Conservation (phyloP, 2,797 vertebrate species). For the Emydoidea blandingii region DNA sequence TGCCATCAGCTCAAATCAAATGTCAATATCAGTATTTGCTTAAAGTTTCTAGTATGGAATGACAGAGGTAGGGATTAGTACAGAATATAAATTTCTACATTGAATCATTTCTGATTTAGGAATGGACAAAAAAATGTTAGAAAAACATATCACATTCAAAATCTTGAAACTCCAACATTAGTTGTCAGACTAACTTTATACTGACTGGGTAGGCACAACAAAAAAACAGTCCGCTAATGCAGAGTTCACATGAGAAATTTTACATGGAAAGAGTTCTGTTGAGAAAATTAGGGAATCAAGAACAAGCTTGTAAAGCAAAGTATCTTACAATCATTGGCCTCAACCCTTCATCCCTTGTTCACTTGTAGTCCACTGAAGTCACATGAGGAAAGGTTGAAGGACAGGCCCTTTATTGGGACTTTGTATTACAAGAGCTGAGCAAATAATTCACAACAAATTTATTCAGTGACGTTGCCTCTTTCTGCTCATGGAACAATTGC, state of each 20-base stretch:
- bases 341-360: not conserved
- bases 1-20: conserved; percentile 56
- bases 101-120: not conserved
- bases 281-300: conserved; percentile 20
- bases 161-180: not conserved
- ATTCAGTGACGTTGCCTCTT: not conserved
- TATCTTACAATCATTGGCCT: not conserved
- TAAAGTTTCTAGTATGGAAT: conserved; percentile 29
- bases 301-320: conserved; percentile 2
- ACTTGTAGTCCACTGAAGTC: not conserved
- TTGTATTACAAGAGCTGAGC: not conserved
- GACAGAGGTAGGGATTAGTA: conserved; percentile 1
- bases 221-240: no score
- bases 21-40: conserved; percentile 44
- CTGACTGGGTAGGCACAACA: not conserved
- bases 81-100: conserved; percentile 45
- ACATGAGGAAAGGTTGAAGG: not conserved
- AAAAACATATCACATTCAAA: not conserved
- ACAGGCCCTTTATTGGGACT: not conserved
- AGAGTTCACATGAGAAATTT: not conserved
- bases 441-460: not conserved
- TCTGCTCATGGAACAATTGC: not conserved
- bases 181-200: not conserved
- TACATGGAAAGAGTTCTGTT: not conserved
- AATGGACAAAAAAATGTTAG: not conserved